A percentile compares a stretch with the other conserved stretches of the same genome.
Evolutionary conservation across 1,140 invertebrate species (phyloP).

Genomic region (Armadillidium nasatum): DNA sequence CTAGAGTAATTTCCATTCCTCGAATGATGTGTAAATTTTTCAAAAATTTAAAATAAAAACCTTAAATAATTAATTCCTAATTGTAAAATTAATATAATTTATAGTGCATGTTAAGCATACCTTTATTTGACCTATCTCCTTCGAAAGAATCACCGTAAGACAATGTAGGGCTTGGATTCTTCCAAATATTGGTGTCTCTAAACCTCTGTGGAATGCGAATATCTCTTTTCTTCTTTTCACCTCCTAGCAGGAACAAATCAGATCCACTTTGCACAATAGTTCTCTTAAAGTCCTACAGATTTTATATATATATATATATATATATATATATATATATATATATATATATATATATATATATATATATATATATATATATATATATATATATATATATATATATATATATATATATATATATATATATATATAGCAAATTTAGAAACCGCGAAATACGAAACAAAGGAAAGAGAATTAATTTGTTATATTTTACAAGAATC

Average conservation of each 20-base stretch:
- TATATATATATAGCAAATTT: too few relatives aligned
- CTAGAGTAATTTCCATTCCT: too few relatives aligned
- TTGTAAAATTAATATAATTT: too few relatives aligned
- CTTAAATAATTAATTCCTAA: too few relatives aligned
- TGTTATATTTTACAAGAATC: too few relatives aligned
- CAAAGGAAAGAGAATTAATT: too few relatives aligned
- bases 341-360: constrained; percentile 16
- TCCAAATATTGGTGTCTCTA: constrained; percentile 29
- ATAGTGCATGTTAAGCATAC: too few relatives aligned
- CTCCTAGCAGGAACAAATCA: constrained; percentile 37
- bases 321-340: constrained; percentile 17
- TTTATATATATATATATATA: constrained; percentile 1
- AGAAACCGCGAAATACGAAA: too few relatives aligned
- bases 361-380: constrained; percentile 16
- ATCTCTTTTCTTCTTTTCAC: constrained; percentile 37
- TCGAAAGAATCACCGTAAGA: background rate
- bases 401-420: too few relatives aligned
- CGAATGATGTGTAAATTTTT: too few relatives aligned
- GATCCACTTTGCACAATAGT: constrained; percentile 37
- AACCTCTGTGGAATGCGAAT: constrained; percentile 28
- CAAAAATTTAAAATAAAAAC: too few relatives aligned
- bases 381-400: background rate
- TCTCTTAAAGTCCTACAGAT: constrained; percentile 32
- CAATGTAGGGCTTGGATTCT: background rate
- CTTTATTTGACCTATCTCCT: background rate